Base-by-base conservation (phyloP, 2,888 invertebrate genomes). In the Heliconius erato region DNA sequence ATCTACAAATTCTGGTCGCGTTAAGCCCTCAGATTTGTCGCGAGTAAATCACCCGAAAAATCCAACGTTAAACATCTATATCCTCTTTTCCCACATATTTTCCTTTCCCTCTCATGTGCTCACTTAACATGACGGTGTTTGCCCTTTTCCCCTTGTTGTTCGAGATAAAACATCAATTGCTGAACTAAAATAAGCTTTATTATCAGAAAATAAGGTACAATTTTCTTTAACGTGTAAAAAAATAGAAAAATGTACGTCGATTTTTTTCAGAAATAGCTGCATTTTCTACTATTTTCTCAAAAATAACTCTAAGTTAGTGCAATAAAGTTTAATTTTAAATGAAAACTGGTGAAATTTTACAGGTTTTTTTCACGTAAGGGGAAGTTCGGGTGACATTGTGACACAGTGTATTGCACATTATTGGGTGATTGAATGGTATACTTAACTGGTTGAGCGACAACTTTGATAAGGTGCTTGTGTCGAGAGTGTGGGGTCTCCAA, bases 21-120 rank as follows among this genome's bases (percentile, higher is more conserved):
- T 93, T 91, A 93, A 90, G 88, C 93, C 92, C 94, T 91, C 93
- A 91, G 94, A 95, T 95, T 95, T 95, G 95, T 95, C 94, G 91
- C 91, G 91, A 89, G 90, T 93, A 95, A 96, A 95, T 95, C 95
- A 95, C 92, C 93, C 94, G 95, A 93, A 93, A 95, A 95, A 95
- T 95, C 95, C 95, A 88, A 88, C 94, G 94, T 95, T 95, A 95
- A 95, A 95, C 91, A 95, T 95, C 95, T 95, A 95, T 95, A 96
- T 95, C 95, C 95, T 95, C 92, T 95, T 95, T 95, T 95, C 95
- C 94, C 95, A 96, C 95, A 94, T 95, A 94, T 95, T 96, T 95
- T 95, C 94, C 90, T 94, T 94, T 92, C 94, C 95, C 95, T 95
- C 95, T 95, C 95, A 95, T 96, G 95, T 95, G 95, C 95, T 95